Conservation (phyloP, 2,888 invertebrate species). For the Theretra japonica region DNA sequence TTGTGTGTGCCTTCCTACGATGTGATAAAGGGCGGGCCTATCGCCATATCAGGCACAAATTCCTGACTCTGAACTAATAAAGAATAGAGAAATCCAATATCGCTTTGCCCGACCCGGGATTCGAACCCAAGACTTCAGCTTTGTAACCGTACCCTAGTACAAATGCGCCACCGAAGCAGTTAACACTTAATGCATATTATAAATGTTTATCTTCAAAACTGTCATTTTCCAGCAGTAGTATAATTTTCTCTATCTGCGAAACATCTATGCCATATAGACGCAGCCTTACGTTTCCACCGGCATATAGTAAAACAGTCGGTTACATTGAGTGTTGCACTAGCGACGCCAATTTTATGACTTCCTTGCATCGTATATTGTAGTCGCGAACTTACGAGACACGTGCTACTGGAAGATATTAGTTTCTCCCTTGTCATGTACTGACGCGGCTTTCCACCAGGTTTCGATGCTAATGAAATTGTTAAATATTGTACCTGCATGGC, state of each 20-base stretch:
- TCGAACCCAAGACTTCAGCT: too few species aligned
- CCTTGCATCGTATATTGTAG: conserved; percentile 20
- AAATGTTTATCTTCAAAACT: too few species aligned
- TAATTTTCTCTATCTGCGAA: not conserved
- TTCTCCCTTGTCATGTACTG: not conserved
- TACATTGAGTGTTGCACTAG: conserved; percentile 26
- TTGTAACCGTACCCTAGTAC: too few species aligned
- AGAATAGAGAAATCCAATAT: too few species aligned
- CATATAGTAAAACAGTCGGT: conserved; percentile 24
- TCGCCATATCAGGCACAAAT: too few species aligned
- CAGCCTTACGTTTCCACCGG: not conserved
- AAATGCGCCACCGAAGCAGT: too few species aligned
- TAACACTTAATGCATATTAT: too few species aligned
- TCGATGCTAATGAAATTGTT: not conserved
- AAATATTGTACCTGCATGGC: not conserved
- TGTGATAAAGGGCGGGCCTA: too few species aligned
- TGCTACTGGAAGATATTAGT: conserved; percentile 18
- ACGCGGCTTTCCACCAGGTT: not conserved
- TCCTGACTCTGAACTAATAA: too few species aligned
- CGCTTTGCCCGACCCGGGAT: too few species aligned
- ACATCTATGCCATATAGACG: not conserved
- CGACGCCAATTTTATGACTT: conserved; percentile 27
- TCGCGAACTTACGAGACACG: conserved; percentile 2
- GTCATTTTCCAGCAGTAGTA: too few species aligned
- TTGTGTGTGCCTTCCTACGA: too few species aligned